These are phyloP conservation scores for Myathropa florea DNA, from an alignment of 2,888 invertebrate species.

Conservation along the genomic window DNA sequence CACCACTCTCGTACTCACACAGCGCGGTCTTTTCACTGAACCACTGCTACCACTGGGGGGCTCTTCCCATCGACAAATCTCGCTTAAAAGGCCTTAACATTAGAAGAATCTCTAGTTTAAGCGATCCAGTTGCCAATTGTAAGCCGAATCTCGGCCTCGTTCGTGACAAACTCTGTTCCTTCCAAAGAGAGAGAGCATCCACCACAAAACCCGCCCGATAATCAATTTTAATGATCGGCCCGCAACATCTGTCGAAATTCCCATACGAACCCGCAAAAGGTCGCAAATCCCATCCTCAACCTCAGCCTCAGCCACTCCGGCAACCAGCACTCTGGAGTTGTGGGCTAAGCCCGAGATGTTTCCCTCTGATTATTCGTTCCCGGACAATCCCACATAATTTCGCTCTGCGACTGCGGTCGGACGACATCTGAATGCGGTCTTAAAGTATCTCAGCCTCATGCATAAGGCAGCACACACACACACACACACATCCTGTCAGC, in stretches of 20 bases:
- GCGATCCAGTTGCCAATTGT: too few species aligned
- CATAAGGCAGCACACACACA: neutral
- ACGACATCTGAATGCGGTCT: conserved; percentile 26
- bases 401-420: conserved; percentile 12
- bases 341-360: neutral
- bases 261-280: neutral
- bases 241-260: neutral
- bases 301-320: neutral
- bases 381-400: conserved; percentile 7
- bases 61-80: too few species aligned
- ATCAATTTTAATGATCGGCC: neutral
- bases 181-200: too few species aligned
- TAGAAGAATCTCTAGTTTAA: too few species aligned
- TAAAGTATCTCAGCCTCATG: conserved; percentile 6
- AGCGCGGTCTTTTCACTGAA: too few species aligned
- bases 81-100: too few species aligned
- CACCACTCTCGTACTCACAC: too few species aligned
- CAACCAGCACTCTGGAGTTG: neutral
- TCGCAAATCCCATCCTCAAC: neutral
- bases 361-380: neutral
- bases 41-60: too few species aligned
- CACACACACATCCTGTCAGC: conserved; percentile 27
- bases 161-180: neutral
- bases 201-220: neutral
- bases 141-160: neutral